Evolutionary conservation across 2,113 vertebrate genomes (phyloP).

Genomic region (Gymnorhina tibicen): DNA sequence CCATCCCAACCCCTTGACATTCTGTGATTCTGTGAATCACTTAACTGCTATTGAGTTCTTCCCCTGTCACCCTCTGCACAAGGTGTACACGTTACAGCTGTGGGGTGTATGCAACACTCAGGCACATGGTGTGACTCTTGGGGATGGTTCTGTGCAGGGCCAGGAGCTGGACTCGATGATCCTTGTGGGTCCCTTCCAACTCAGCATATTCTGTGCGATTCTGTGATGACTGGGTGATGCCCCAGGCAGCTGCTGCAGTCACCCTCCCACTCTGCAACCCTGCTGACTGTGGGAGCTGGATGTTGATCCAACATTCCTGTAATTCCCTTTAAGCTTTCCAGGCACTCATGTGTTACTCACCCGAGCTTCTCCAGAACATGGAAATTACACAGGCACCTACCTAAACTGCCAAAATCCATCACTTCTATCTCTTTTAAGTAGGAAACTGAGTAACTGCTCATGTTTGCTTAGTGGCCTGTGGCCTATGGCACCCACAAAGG

Average conservation of each 20-base stretch:
- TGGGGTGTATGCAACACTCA: rapidly evolving
- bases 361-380: background rate
- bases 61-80: no score
- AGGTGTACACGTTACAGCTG: rapidly evolving
- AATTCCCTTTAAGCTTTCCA: background rate
- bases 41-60: no score
- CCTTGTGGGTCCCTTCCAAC: background rate
- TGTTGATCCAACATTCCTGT: rapidly evolving
- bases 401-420: background rate
- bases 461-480: background rate
- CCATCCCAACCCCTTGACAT: background rate
- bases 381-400: background rate
- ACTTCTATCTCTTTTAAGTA: background rate
- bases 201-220: background rate
- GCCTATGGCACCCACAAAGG: background rate
- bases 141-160: background rate
- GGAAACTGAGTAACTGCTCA: background rate
- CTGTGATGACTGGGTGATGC: background rate
- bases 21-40: background rate
- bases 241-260: background rate
- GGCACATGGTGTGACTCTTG: background rate
- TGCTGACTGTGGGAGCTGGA: background rate
- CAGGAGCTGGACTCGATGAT: background rate
- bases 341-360: background rate
- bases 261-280: background rate